phyloP scores from a whole-genome alignment of 2,888 invertebrate genomes.

The Phorcus lineatus region DNA sequence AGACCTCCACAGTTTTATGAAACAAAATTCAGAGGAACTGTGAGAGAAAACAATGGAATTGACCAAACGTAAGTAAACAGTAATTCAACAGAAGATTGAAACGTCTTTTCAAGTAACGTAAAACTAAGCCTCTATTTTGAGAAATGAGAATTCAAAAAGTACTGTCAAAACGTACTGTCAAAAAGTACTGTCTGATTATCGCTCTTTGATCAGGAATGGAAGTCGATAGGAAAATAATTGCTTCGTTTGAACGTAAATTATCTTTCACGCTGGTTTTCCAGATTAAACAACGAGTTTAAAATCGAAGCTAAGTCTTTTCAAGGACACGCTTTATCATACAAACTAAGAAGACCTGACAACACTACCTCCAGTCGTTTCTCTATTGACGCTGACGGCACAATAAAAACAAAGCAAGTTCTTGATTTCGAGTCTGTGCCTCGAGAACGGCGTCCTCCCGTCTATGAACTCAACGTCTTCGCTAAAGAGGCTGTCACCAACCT shows the following conservation, averaged over 20 bases:
- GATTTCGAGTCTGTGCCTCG: slow-evolving; percentile 85
- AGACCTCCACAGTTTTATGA: slow-evolving; percentile 98
- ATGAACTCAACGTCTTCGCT: slow-evolving; percentile 84
- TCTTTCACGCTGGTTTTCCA: slow-evolving; percentile 31
- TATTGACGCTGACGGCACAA: slow-evolving; percentile 79
- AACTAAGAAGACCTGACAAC: slow-evolving; percentile 94
- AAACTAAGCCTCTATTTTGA: too few species aligned
- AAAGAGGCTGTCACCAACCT: slow-evolving; percentile 97
- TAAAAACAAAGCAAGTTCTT: slow-evolving; percentile 94
- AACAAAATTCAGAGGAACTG: slow-evolving; percentile 94
- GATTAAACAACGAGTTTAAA: slow-evolving; percentile 88
- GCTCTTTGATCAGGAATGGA: too few species aligned
- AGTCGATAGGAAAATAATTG: too few species aligned
- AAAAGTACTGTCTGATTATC: too few species aligned
- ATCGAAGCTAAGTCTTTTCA: slow-evolving; percentile 98
- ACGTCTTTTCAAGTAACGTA: too few species aligned
- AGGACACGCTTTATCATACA: slow-evolving; percentile 95
- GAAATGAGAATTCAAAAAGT: too few species aligned
- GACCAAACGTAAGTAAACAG: slow-evolving; percentile 95
- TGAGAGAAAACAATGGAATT: slow-evolving; percentile 97
- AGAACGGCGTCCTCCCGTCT: slow-evolving; percentile 83
- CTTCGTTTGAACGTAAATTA: too few species aligned
- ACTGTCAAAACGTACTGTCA: too few species aligned
- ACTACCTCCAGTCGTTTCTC: slow-evolving; percentile 79
- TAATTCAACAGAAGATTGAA: too few species aligned